phyloP scores from a whole-genome alignment of 1,140 invertebrate species.

The Melitaea cinxia region DNA sequence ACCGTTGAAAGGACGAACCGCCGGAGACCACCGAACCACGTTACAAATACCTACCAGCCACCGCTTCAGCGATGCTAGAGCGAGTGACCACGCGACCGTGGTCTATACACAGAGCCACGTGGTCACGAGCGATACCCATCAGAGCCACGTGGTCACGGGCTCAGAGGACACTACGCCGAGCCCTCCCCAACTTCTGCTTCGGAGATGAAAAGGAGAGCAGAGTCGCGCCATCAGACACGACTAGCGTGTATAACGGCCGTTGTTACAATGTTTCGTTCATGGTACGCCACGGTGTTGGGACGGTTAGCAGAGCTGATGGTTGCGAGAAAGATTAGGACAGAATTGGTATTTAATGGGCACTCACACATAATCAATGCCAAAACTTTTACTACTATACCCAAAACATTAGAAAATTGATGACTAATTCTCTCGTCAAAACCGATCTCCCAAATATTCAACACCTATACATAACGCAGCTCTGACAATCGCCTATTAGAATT shows the following conservation, averaged over 20 bases:
- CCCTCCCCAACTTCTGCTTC: constrained; percentile 57
- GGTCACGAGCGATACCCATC: constrained; percentile 43
- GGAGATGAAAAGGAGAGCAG: constrained; percentile 50
- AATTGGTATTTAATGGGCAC: constrained; percentile 13
- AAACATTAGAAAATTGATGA: not conserved
- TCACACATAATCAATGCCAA: not conserved
- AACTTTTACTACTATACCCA: not conserved
- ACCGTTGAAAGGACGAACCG: constrained; percentile 50
- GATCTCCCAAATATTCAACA: not conserved
- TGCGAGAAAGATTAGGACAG: not conserved
- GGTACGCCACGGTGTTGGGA: constrained; percentile 68
- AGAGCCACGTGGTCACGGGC: constrained; percentile 45
- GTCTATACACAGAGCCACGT: constrained; percentile 35
- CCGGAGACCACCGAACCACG: constrained; percentile 48
- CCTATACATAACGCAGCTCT: constrained; percentile 26
- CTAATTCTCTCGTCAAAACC: not conserved
- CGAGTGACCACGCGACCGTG: constrained; percentile 43
- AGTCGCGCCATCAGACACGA: constrained; percentile 60
- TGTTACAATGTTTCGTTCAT: constrained; percentile 67
- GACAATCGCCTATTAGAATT: constrained; percentile 31
- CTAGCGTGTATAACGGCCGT: constrained; percentile 53
- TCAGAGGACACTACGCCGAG: constrained; percentile 44
- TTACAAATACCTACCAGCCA: constrained; percentile 58
- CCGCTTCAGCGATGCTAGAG: constrained; percentile 51
- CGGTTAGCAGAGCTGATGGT: constrained; percentile 45